Percentiles rank a stretch among this genome's conserved stretches.
These are phyloP conservation scores for Tenebrosternarchus preto DNA, from an alignment of 2,113 vertebrate species.

Conservation along the genomic window DNA sequence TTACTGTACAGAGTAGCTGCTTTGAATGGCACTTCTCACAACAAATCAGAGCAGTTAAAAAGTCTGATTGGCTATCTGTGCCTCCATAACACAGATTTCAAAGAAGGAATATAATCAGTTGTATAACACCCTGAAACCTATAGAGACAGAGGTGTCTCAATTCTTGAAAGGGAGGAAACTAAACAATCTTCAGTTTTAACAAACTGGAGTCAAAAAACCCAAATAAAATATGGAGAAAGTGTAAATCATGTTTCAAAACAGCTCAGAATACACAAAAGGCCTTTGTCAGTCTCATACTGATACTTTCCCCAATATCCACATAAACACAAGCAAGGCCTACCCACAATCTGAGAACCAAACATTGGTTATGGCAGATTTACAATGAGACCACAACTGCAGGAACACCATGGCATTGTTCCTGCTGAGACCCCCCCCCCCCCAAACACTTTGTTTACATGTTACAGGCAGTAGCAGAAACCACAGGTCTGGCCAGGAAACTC, in stretches of 20 bases:
- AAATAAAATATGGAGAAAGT: not conserved
- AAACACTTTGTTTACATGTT: slow-evolving; percentile 35
- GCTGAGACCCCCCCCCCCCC: not conserved
- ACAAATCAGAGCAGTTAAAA: not conserved
- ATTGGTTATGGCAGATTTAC: slow-evolving; percentile 10
- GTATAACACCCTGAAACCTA: too few species aligned
- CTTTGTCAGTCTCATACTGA: not conserved
- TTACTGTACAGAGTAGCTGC: not conserved
- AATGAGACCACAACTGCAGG: slow-evolving; percentile 9
- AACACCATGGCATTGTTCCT: slow-evolving; percentile 19
- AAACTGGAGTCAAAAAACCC: not conserved
- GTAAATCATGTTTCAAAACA: too few species aligned
- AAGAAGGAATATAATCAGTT: not conserved
- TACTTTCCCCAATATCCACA: slow-evolving; percentile 11
- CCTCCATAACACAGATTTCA: not conserved
- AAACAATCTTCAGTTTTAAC: too few species aligned
- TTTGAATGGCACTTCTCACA: not conserved
- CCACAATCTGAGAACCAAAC: not conserved
- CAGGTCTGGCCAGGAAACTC: slow-evolving; percentile 13
- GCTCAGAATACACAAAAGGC: not conserved
- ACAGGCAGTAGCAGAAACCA: slow-evolving; percentile 30
- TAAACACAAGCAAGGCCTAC: not conserved
- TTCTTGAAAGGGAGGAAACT: too few species aligned
- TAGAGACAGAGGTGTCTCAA: too few species aligned
- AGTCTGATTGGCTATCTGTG: not conserved